Conservation (phyloP, 2,797 vertebrate species). For the Lagocephalus sceleratus region DNA sequence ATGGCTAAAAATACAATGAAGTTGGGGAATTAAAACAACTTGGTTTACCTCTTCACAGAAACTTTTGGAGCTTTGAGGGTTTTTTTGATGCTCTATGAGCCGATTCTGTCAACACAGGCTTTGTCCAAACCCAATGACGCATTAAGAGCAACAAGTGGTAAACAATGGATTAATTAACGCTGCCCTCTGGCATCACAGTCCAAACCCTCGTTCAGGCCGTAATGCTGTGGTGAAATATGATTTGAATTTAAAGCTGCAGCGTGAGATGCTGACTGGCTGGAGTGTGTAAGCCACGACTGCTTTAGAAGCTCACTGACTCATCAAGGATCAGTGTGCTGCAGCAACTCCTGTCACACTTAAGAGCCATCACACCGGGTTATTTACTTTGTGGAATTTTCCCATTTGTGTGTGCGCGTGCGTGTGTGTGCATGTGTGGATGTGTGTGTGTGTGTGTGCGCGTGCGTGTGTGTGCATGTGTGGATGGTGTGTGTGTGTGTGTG, state of each 20-base stretch:
- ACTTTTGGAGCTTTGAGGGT: constrained; percentile 8
- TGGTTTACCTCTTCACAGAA: constrained; percentile 9
- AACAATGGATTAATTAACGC: constrained; percentile 38
- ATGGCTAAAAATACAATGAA: neutral
- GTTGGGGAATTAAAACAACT: constrained; percentile 7
- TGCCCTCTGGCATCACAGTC: constrained; percentile 36
- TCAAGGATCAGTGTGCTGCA: constrained; percentile 20
- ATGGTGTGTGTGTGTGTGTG: no score
- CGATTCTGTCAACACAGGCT: constrained; percentile 15
- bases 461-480: no score
- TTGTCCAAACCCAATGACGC: constrained; percentile 25
- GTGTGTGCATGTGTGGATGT: no score
- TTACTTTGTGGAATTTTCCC: no score
- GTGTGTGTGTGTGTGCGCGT: no score
- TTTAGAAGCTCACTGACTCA: constrained; percentile 40
- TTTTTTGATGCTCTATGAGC: constrained; percentile 1
- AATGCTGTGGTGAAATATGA: constrained; percentile 41
- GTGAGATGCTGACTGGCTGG: constrained; percentile 13
- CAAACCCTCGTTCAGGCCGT: constrained; percentile 21
- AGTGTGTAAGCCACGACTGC: constrained; percentile 31
- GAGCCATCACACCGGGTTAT: neutral
- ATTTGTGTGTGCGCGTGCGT: no score
- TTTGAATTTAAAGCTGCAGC: constrained; percentile 33
- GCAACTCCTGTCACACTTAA: constrained; percentile 7
- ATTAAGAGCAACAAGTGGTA: constrained; percentile 10